These are phyloP conservation scores for Ploceus nigricollis DNA, from an alignment of 2,113 vertebrate species.

Conservation along the genomic window DNA sequence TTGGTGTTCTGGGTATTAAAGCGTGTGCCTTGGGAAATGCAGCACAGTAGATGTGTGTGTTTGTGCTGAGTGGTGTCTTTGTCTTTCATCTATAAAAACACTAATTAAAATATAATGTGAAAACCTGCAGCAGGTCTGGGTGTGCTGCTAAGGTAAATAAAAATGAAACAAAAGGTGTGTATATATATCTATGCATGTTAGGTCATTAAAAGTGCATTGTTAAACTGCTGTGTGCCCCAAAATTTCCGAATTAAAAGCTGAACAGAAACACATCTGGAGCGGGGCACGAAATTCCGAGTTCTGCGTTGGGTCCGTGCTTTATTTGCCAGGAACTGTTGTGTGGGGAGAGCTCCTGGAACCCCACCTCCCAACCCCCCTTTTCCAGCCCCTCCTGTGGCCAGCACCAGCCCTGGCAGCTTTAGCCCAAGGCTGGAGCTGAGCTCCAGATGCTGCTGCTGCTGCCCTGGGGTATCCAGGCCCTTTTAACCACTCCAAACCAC, in stretches of 20 bases:
- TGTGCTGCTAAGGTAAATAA: conserved; percentile 49
- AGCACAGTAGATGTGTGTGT: conserved; percentile 15
- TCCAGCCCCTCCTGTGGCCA: background rate
- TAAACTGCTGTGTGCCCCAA: background rate
- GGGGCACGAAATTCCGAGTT: background rate
- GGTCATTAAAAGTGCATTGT: conserved; percentile 31
- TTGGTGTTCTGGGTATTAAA: conserved; percentile 15
- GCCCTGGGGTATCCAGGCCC: background rate
- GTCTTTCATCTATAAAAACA: conserved; percentile 27
- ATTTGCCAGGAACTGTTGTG: background rate
- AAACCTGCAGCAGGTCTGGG: background rate
- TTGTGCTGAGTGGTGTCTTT: conserved; percentile 39
- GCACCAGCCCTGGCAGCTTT: background rate
- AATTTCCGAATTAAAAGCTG: conserved; percentile 43
- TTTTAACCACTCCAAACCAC: background rate
- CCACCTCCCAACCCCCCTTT: background rate
- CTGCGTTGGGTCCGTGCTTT: background rate
- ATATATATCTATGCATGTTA: background rate
- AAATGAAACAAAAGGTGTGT: background rate
- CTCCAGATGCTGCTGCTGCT: background rate
- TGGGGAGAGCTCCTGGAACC: background rate
- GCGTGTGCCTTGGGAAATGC: conserved; percentile 12
- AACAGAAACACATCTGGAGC: conserved; percentile 41
- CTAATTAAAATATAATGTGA: conserved; percentile 59
- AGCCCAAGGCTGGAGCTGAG: background rate